Evolutionary conservation across 2,797 vertebrate genomes (phyloP), one percentile per base, ranked within the genome.

Genomic region (Liasis olivaceus): DNA sequence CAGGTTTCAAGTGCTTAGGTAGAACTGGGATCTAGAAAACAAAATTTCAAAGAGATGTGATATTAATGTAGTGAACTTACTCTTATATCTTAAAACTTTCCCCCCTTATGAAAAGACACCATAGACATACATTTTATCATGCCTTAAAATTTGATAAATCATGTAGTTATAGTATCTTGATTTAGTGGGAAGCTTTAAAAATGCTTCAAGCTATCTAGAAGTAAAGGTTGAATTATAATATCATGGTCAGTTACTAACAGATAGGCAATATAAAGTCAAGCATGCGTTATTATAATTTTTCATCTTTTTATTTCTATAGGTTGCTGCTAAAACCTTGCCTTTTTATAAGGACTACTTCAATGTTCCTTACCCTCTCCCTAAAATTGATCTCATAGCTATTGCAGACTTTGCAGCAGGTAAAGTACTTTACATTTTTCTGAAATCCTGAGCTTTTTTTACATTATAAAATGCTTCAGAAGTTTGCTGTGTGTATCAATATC

Each of bases 291-390:
- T 96, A 90, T 22, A 58, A 9, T 94, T 94, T 94, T 94, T 95
- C 92, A 95, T 93, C 96, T 28, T 2, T 97, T 95, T 91, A 92
- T n/a, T 91, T 94, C 95, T 96, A 4, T 97, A 99, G 99, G 99
- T 99, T 98, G 99, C 99, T 96, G 98, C 98, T 96, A 99, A 99
- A 98, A 99, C 99, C 93, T 98, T 99, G 98, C 99, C 99, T 95
- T 99, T 99, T 98, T 99, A 99, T 98, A 99, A 99, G 98, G 99
- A 99, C 93, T 99, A 99, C 98, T 99, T 99, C 98, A 99, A 95
- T 96, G 99, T 99, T 98, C 99, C 99, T 96, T 99, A 99, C 97
- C 99, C 99, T 64, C 98, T 99, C 97, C 99, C 99, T 97, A 99
- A 99, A 98, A 99, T 99, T 96, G 99, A 99, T 98, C 99, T 99